These are phyloP conservation scores for Synanthedon vespiformis DNA, from an alignment of 2,888 invertebrate species.

Conservation along the genomic window DNA sequence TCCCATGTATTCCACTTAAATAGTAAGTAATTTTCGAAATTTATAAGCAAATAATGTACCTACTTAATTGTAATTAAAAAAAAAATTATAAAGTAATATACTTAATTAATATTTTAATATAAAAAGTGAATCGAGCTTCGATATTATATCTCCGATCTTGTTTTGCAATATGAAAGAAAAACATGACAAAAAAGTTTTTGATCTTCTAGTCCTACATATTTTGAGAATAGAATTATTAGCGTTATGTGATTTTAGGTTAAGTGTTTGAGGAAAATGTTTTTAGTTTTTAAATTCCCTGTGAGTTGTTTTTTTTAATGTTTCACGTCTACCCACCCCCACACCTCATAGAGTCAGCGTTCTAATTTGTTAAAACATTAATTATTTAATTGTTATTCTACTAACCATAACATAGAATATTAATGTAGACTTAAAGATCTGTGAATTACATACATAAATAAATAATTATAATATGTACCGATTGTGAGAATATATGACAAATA, in stretches of 20 bases:
- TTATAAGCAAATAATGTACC: background rate
- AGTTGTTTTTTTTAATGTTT: background rate
- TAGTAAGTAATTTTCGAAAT: too few species aligned
- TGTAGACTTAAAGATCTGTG: conserved; percentile 43
- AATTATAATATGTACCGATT: conserved; percentile 8
- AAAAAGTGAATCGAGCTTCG: conserved; percentile 27
- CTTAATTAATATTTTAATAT: background rate
- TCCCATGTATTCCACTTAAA: too few species aligned
- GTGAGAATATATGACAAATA: conserved; percentile 45
- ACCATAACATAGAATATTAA: conserved; percentile 3
- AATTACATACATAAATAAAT: conserved; percentile 7
- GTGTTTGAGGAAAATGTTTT: conserved; percentile 3
- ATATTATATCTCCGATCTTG: conserved; percentile 37
- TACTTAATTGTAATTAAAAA: conserved; percentile 8
- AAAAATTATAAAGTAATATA: background rate
- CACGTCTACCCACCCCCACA: background rate
- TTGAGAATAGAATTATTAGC: conserved; percentile 21
- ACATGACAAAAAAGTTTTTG: conserved; percentile 21
- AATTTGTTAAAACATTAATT: conserved; percentile 6
- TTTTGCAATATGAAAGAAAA: conserved; percentile 25
- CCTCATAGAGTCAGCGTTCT: background rate
- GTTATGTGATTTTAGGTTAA: conserved; percentile 19
- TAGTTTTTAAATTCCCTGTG: background rate
- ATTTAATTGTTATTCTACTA: conserved; percentile 9
- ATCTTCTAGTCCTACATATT: conserved; percentile 53